These are phyloP conservation scores for Amazona vittata DNA, from an alignment of 2,113 vertebrate species.

Conservation along the genomic window DNA sequence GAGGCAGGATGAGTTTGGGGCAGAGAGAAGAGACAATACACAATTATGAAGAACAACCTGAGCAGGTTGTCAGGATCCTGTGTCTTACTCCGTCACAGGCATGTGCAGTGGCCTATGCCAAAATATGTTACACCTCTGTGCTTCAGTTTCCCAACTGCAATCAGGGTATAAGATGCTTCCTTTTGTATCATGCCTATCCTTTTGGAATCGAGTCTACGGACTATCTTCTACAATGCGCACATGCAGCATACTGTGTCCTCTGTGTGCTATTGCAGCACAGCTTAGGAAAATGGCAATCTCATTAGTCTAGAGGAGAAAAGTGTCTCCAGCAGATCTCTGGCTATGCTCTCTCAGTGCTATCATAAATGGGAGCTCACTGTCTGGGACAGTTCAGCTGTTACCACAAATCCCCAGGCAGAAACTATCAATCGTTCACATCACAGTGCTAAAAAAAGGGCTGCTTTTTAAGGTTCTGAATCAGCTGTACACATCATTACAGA, in stretches of 20 bases:
- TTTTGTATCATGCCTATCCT: not conserved
- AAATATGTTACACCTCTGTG: not conserved
- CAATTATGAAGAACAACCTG: not conserved
- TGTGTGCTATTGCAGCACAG: not conserved
- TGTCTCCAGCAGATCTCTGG: not conserved
- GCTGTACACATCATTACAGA: not conserved
- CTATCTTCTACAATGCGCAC: not conserved
- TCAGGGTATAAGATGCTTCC: not conserved
- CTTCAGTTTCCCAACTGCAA: not conserved
- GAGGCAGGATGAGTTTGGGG: not conserved
- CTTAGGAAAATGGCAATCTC: not conserved
- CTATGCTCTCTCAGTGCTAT: not conserved
- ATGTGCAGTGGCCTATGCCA: not conserved
- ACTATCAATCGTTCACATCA: not conserved
- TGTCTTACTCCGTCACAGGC: not conserved
- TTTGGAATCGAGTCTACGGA: not conserved
- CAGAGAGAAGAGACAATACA: not conserved
- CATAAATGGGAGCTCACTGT: not conserved
- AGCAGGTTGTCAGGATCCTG: not conserved
- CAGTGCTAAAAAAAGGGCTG: not conserved
- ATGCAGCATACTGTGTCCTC: fast-evolving
- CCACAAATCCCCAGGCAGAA: not conserved
- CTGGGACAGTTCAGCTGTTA: not conserved
- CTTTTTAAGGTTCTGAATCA: not conserved
- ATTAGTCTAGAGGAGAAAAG: not conserved